phyloP scores from a whole-genome alignment of 2,113 vertebrate genomes.

The Lipophrys pholis region DNA sequence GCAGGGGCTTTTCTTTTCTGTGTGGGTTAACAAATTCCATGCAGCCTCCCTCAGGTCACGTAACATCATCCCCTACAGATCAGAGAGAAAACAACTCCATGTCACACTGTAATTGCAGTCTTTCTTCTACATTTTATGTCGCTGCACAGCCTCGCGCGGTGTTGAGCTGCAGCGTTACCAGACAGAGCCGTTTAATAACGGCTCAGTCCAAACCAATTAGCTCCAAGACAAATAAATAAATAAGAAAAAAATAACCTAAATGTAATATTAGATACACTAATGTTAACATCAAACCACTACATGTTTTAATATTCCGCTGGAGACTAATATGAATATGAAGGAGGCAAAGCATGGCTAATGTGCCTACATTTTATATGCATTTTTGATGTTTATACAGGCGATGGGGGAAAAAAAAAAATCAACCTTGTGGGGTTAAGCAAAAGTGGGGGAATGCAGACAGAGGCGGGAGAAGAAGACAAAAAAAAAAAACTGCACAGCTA shows the following conservation, averaged over 20 bases:
- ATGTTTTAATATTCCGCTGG: conserved; percentile 61
- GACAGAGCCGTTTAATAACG: conserved; percentile 21
- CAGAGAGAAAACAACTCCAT: conserved; percentile 26
- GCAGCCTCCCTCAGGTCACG: conserved; percentile 37
- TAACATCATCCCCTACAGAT: conserved; percentile 35
- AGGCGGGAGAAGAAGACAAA: conserved; percentile 50
- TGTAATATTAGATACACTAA: conserved; percentile 35
- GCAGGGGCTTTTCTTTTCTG: conserved; percentile 38
- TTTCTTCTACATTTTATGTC: conserved; percentile 14
- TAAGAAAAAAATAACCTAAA: conserved; percentile 22
- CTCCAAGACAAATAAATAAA: conserved; percentile 37
- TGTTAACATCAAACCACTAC: conserved; percentile 45
- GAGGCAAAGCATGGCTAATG: conserved; percentile 60
- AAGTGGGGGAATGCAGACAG: conserved; percentile 43
- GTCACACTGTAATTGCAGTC: conserved; percentile 19
- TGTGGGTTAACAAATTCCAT: conserved; percentile 47
- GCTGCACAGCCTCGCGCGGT: not conserved
- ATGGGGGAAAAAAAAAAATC: conserved; percentile 31
- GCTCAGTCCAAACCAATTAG: conserved; percentile 45
- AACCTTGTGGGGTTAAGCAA: conserved; percentile 72
- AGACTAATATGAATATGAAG: conserved; percentile 57
- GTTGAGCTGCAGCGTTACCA: conserved; percentile 8
- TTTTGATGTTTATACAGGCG: conserved; percentile 69
- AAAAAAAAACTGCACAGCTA: conserved; percentile 74
- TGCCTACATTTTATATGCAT: conserved; percentile 57